Evolutionary conservation across 2,113 vertebrate genomes (phyloP).

Genomic region (Mola mola): DNA sequence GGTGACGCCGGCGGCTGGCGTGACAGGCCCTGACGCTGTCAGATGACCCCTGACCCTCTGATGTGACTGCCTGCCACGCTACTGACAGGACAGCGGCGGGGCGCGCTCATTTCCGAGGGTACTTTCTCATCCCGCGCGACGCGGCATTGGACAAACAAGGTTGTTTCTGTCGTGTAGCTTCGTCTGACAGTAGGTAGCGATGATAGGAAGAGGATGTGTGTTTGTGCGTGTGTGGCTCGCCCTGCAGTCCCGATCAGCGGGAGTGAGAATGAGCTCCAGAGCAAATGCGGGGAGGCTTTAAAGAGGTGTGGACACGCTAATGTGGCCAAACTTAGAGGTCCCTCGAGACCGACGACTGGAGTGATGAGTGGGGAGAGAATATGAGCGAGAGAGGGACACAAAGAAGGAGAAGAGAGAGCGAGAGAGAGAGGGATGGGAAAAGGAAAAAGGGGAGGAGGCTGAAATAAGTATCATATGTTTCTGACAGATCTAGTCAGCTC

Average conservation of each 20-base stretch:
- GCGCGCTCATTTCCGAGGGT: conserved; percentile 79
- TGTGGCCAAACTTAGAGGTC: conserved; percentile 66
- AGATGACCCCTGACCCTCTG: conserved; percentile 68
- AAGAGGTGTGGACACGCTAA: conserved; percentile 71
- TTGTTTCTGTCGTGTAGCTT: conserved; percentile 79
- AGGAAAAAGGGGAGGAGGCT: conserved; percentile 10
- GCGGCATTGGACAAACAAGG: conserved; percentile 87
- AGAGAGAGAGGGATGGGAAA: neutral
- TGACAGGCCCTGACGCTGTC: conserved; percentile 80
- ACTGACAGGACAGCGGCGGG: conserved; percentile 85
- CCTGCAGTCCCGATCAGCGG: conserved; percentile 49
- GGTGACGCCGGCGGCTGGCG: conserved; percentile 79
- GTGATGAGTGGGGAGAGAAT: conserved; percentile 24
- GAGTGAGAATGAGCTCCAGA: conserved; percentile 64
- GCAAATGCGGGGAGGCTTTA: conserved; percentile 64
- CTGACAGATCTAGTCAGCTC: conserved; percentile 77
- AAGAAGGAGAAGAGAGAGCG: conserved; percentile 7
- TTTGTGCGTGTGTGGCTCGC: conserved; percentile 24
- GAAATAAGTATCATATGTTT: conserved; percentile 77
- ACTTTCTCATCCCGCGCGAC: conserved; percentile 68
- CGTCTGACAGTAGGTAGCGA: conserved; percentile 49
- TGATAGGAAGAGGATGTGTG: conserved; percentile 27
- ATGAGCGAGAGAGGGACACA: conserved; percentile 11
- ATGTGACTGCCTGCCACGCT: conserved; percentile 72
- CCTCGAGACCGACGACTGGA: conserved; percentile 50